Percentiles rank a stretch among this genome's conserved stretches.
Conservation (phyloP, 2,888 invertebrate genomes). For the Anthrax anthrax region DNA sequence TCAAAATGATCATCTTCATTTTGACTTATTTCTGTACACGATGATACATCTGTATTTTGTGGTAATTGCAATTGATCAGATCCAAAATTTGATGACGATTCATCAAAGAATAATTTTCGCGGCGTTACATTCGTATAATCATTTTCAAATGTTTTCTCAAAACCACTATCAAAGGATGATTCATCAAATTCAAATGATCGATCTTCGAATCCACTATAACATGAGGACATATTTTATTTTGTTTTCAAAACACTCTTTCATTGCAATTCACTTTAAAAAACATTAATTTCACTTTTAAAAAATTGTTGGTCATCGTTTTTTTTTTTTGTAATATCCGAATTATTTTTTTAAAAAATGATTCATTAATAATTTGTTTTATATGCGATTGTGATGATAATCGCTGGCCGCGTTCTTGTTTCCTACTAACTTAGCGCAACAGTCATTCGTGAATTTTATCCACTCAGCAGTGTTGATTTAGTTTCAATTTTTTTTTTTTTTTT, state of each 20-base stretch:
- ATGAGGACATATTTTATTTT: constrained; percentile 26
- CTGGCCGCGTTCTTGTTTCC: constrained; percentile 26
- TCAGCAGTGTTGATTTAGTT: constrained; percentile 1
- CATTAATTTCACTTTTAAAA: neutral
- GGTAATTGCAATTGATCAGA: neutral
- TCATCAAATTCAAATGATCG: constrained; percentile 34
- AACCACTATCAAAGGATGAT: constrained; percentile 63
- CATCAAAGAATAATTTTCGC: constrained; percentile 27
- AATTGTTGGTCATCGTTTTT: neutral
- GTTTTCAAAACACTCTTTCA: neutral
- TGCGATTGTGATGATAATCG: constrained; percentile 11
- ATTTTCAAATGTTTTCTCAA: constrained; percentile 55
- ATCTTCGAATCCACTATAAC: constrained; percentile 31
- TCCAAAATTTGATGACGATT: neutral
- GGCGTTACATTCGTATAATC: constrained; percentile 20
- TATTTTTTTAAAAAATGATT: neutral
- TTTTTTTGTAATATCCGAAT: no score
- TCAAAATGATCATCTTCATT: constrained; percentile 18
- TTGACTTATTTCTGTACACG: constrained; percentile 2
- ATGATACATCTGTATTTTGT: neutral
- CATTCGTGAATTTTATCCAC: constrained; percentile 27
- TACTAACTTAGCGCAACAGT: constrained; percentile 27
- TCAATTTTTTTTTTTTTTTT: neutral
- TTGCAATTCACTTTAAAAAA: no score
- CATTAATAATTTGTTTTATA: neutral